Evolutionary conservation across 2,888 invertebrate genomes (phyloP), one percentile per base, ranked within the genome.

Genomic region (Spisula subtruncata): DNA sequence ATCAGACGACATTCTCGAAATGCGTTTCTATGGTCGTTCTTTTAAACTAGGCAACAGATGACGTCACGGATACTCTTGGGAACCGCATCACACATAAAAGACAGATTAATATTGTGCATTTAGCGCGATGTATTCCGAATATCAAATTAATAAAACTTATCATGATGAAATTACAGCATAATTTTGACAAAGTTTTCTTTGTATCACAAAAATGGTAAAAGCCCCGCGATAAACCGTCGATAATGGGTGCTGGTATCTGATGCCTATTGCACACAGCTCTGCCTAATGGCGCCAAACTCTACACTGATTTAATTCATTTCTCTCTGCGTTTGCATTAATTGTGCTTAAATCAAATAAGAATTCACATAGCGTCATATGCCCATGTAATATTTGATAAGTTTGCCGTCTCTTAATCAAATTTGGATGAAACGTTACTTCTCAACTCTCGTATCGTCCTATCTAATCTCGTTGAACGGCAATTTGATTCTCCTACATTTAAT

Each of bases 281-380:
- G 81, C 84, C 86, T 86, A 85, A 90, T 88, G 91, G 91, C 91
- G 91, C 91, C 91, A 85, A 86, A 81, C 66, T 35, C 85, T 48
- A 79, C 75, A 51, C 86, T 91, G 85, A 91, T 91, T 91, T 81
- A 75, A 89, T 91, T 91, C 84, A 25, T 32, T 29, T 56, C 81
- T 75, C 87, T 32, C 79, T 83, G 79, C 18, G 87, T 71, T 85
- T 79, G 41, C 85, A 88, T 81, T 84, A 88, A 84, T 81, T 88
- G 48, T 56, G 60, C 83, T 85, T 88, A 66, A 81, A 88, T 88
- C 84, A 85, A 85, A 85, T 85, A 85, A 79, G 79, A 41, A 35
- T 29, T 75, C 46, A 71, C 51, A 54, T 85, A 25, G 48, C 51
- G 75, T 79, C 79, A 29, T 51, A 85, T 54, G 79, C 75, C 20